Base-by-base conservation (phyloP, 1,140 invertebrate species). In the Gonatopus flavifemur region DNA sequence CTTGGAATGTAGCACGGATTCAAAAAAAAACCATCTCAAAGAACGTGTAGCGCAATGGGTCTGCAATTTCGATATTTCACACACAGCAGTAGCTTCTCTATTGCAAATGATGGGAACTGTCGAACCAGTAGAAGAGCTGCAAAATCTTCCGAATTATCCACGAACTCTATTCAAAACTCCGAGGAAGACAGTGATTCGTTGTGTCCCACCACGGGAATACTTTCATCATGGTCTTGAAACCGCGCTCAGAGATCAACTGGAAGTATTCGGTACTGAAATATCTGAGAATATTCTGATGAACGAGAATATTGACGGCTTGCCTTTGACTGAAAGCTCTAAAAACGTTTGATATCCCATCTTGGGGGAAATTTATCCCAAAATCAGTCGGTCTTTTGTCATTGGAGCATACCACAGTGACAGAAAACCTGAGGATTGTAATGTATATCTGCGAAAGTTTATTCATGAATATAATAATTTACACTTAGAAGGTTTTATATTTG, bases 81-180 rank as follows among this genome's bases (percentile, higher is more conserved):
- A 46, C 6, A 21, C 32, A 19, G 43, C 43, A 35, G 13, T 32
- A 1, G 32, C 31, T 21, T 35, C 12, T 24, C n/a, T 46, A 3
- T 35, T 37, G n/a, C 33, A 46, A 46, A 46, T 24, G 12, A 20
- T 46, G 12, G 36, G 9, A 3, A 36, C 22, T 36, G 43, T 46
- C 12, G 32, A 35, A 13, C 36, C 43, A 1, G 31, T 46, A n/a
- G 43, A 33, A 4, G 43, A 46, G 22, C 12, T 35, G 9, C 36
- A 47, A 47, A 15, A 48, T 16, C 15, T 48, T 10, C 46, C 46
- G 18, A 31, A 8, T 22, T 35, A 48, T 48, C 15, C 35, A 30
- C 21, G 46, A 3, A 39, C 35, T 13, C 24, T 48, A 39, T 13
- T 39, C 5, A 28, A 8, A 28, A 48, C 46, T 12, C 46, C 46